These are phyloP conservation scores for Adelognathus sp. DNA, from an alignment of 2,888 invertebrate genomes.

Conservation along the genomic window DNA sequence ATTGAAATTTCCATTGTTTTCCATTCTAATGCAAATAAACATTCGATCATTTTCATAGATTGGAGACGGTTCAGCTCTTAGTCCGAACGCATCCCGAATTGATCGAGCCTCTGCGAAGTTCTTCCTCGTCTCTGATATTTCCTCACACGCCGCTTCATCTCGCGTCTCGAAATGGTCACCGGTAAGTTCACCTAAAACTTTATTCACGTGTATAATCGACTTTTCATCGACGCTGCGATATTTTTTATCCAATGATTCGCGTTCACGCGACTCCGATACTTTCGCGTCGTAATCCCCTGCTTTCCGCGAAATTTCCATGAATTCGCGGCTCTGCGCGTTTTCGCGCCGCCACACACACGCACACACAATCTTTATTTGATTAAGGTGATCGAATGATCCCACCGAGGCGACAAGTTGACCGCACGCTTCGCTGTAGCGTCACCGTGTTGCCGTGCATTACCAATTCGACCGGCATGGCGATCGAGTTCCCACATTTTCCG, in stretches of 20 bases:
- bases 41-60: slow-evolving; percentile 80
- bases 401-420: slow-evolving; percentile 58
- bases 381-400: slow-evolving; percentile 67
- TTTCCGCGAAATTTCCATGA: slow-evolving; percentile 14
- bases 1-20: background rate
- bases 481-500: slow-evolving; percentile 69
- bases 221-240: background rate
- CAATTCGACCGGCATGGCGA: slow-evolving; percentile 59
- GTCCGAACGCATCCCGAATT: slow-evolving; percentile 92
- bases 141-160: slow-evolving; percentile 95
- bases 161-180: slow-evolving; percentile 96
- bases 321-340: slow-evolving; percentile 24
- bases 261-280: slow-evolving; percentile 11
- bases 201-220: background rate
- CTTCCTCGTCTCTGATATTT: slow-evolving; percentile 82
- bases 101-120: slow-evolving; percentile 87
- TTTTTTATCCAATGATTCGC: slow-evolving; percentile 9
- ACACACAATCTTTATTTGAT: slow-evolving; percentile 70
- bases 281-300: background rate
- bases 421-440: slow-evolving; percentile 27
- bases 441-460: slow-evolving; percentile 43
- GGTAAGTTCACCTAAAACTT: slow-evolving; percentile 80
- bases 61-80: slow-evolving; percentile 94
- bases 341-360: too few species aligned
- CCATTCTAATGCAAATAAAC: background rate